Conservation (phyloP, 2,888 invertebrate species). For the Plebejus anna region DNA sequence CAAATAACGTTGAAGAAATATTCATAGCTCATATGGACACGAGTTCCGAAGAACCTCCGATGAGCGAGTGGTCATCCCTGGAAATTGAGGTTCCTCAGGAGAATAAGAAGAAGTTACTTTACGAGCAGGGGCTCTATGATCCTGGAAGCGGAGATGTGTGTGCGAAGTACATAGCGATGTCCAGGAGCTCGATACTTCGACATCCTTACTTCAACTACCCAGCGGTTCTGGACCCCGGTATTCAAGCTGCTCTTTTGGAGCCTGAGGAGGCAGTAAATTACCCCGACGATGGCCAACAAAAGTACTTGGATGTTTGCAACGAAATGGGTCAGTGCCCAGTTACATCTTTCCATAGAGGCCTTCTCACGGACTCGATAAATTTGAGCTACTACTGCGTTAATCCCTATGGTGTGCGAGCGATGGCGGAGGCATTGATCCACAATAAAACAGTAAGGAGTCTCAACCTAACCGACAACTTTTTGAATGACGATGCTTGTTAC, state of each 20-base stretch:
- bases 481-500: slow-evolving; percentile 56
- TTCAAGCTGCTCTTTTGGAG: slow-evolving; percentile 49
- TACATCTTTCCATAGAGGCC: slow-evolving; percentile 47
- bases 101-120: slow-evolving; percentile 47
- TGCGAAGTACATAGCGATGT: slow-evolving; percentile 51
- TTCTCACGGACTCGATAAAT: slow-evolving; percentile 52
- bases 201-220: slow-evolving; percentile 64
- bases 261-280: slow-evolving; percentile 47
- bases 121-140: slow-evolving; percentile 48
- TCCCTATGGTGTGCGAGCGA: slow-evolving; percentile 55
- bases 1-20: slow-evolving; percentile 24
- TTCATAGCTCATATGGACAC: slow-evolving; percentile 41
- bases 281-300: slow-evolving; percentile 58
- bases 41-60: slow-evolving; percentile 57
- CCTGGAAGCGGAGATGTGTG: slow-evolving; percentile 61
- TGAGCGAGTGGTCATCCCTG: slow-evolving; percentile 62
- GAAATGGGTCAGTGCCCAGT: slow-evolving; percentile 57
- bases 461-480: slow-evolving; percentile 58
- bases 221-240: slow-evolving; percentile 59
- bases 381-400: slow-evolving; percentile 60
- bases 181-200: slow-evolving; percentile 53
- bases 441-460: slow-evolving; percentile 53
- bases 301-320: slow-evolving; percentile 56
- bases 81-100: slow-evolving; percentile 42
- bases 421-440: slow-evolving; percentile 52